Percentiles rank a stretch among this genome's conserved stretches.
These are phyloP conservation scores for Palythoa grandis DNA, from an alignment of 92 coral and sea anemone genomes.

Conservation along the genomic window DNA sequence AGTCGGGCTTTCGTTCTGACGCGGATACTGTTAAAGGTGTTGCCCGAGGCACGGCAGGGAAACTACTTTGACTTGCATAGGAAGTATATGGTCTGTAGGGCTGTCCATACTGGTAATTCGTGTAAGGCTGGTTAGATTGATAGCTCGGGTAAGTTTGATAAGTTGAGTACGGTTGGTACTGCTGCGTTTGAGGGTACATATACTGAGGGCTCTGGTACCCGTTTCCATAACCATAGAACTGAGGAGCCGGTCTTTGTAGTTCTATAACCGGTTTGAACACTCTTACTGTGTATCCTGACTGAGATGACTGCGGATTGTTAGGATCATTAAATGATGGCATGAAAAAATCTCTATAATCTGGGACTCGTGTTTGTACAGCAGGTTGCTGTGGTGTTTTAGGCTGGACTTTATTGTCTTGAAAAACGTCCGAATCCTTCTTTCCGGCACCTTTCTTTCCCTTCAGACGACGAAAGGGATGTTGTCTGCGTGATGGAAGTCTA, in stretches of 20 bases:
- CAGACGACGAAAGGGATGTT: neutral
- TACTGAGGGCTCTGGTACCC: slow-evolving; percentile 14
- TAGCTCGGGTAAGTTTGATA: slow-evolving; percentile 25
- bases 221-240: neutral
- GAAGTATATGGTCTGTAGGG: slow-evolving; percentile 7
- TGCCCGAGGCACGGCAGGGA: neutral
- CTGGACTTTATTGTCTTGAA: neutral
- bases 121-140: slow-evolving; percentile 21
- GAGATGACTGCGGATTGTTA: slow-evolving; percentile 25
- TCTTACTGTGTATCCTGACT: slow-evolving; percentile 37
- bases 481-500: slow-evolving; percentile 28
- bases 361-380: slow-evolving; percentile 3
- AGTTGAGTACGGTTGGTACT: slow-evolving; percentile 22
- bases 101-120: slow-evolving; percentile 6
- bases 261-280: slow-evolving; percentile 55
- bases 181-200: slow-evolving; percentile 15
- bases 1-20: neutral
- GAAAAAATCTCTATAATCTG: slow-evolving; percentile 29
- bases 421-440: neutral
- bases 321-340: slow-evolving; percentile 3
- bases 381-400: neutral
- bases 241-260: slow-evolving; percentile 39
- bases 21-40: neutral
- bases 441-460: neutral
- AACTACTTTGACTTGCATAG: neutral